Base-by-base conservation (phyloP, 1,140 invertebrate genomes). In the Drosophila pachea region DNA sequence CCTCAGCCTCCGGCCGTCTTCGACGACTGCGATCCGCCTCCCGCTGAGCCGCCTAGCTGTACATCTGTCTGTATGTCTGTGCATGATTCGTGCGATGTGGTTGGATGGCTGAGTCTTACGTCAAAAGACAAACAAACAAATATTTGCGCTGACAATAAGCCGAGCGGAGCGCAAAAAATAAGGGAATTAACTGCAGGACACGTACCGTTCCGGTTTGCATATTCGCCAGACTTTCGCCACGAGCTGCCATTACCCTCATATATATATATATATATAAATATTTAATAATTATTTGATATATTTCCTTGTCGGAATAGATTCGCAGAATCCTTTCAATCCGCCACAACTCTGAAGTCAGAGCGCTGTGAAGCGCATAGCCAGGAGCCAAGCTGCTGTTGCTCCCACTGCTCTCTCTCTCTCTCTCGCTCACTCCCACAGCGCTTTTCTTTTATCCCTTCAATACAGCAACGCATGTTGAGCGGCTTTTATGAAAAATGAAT, bases 111-210 rank as follows among this genome's bases (percentile, higher is more conserved):
- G 70, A 61, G 67, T 71, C 73, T 76, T 76, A 70, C 81, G 70
- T 71, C 70, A 78, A 76, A 76, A 84, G 73, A 79, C 74, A 86
- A 86, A 84, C 68, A 84, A 76, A 70, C 81, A 86, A 84, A 84
- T 84, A 84, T 86, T 84, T 84, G 73, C 61, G 73, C 61, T 79
- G 77, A 75, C 77, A 83, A 83, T 83, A 83, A 67, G 73, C 56
- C 47, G 65, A 60, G 66, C 45, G 32, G 64, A 65, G 66, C 22
- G 40, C 38, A 35, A 59, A 65, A 62, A 63, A 36, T 53, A 48
- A 48, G 33, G 40, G 69, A 68, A 72, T 72, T 72, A 72, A 54
- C 58, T 55, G 50, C 56, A 29, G 47, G 47, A 12, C 2, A 35
- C 32, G 36, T 22, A 35, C 22, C 48, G 62, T 74, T 52, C 56